Evolutionary conservation across 2,888 invertebrate genomes (phyloP).

Genomic region (Lasius fuliginosus): DNA sequence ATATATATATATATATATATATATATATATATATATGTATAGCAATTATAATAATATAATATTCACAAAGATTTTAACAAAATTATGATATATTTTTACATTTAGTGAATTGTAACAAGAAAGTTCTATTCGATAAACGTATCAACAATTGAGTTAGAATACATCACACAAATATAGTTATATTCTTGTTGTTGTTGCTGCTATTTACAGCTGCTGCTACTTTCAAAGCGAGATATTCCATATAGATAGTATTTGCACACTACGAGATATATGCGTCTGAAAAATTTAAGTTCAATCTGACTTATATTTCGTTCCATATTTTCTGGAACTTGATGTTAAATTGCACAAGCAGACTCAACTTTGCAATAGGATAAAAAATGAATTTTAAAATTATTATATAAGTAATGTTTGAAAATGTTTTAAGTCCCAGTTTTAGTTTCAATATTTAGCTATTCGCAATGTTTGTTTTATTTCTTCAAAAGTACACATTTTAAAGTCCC

Average conservation of each 20-base stretch:
- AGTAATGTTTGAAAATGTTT: background rate
- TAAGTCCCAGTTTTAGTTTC: background rate
- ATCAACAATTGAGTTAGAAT: background rate
- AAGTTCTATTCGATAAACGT: background rate
- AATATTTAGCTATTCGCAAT: background rate
- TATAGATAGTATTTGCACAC: background rate
- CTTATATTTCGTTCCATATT: conserved; percentile 25
- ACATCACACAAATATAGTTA: background rate
- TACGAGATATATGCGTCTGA: background rate
- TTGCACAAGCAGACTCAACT: background rate
- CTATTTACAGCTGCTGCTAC: background rate
- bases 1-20: too few relatives aligned
- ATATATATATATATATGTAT: too few relatives aligned
- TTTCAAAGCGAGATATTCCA: conserved; percentile 11
- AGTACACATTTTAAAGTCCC: conserved; percentile 3
- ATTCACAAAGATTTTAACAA: background rate
- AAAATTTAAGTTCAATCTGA: background rate
- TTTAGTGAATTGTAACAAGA: too few relatives aligned
- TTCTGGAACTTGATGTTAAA: background rate
- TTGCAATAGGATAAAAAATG: background rate
- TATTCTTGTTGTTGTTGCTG: background rate
- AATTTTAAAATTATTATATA: background rate
- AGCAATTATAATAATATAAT: background rate
- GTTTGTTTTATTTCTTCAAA: conserved; percentile 10
- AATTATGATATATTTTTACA: background rate